Evolutionary conservation across 1,140 invertebrate species (phyloP).

Genomic region (Orius insidiosus): DNA sequence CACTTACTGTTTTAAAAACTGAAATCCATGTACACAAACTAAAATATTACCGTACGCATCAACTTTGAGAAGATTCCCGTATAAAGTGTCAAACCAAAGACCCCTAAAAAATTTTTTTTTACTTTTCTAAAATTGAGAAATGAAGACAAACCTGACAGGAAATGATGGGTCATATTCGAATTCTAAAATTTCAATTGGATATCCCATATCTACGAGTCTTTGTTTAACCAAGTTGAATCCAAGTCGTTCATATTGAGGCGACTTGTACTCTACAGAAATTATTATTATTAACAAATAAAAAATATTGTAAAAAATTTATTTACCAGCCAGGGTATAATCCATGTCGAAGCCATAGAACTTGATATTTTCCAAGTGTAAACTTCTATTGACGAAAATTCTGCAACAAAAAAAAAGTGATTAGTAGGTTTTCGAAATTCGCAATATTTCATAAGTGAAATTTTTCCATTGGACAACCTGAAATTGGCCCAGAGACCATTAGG

Average conservation of each 20-base stretch:
- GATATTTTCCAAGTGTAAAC: slow-evolving; percentile 93
- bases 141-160: slow-evolving; percentile 59
- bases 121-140: neutral
- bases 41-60: slow-evolving; percentile 97
- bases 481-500: too few relatives aligned
- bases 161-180: slow-evolving; percentile 97
- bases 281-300: slow-evolving; percentile 1
- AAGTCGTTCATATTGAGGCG: slow-evolving; percentile 84
- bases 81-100: slow-evolving; percentile 92
- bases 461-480: too few relatives aligned
- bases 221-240: slow-evolving; percentile 88
- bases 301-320: slow-evolving; percentile 2
- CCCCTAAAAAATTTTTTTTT: slow-evolving; percentile 48
- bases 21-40: slow-evolving; percentile 91
- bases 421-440: too few relatives aligned
- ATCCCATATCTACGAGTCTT: slow-evolving; percentile 77
- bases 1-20: slow-evolving; percentile 92
- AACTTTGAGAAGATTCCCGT: slow-evolving; percentile 94
- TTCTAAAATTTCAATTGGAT: slow-evolving; percentile 78
- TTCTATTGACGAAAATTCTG: slow-evolving; percentile 97
- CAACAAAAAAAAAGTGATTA: slow-evolving; percentile 35
- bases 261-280: slow-evolving; percentile 72
- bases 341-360: slow-evolving; percentile 99
- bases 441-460: too few relatives aligned
- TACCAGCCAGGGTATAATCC: slow-evolving; percentile 97